Base-by-base conservation (phyloP, 2,888 invertebrate genomes). In the Agriopis marginaria region DNA sequence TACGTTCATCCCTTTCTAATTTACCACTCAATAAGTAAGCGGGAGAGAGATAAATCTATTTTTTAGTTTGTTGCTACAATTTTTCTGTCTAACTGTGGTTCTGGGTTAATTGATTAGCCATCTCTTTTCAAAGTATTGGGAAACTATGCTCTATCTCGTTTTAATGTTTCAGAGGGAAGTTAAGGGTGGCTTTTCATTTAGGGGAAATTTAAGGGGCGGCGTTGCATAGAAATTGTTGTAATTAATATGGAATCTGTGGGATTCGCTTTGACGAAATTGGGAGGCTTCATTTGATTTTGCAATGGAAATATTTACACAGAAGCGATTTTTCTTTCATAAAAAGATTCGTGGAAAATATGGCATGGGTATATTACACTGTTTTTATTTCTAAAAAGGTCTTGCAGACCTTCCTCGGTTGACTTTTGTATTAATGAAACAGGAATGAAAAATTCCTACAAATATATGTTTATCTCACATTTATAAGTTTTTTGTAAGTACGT, bases 201-300 rank as follows among this genome's bases (percentile, higher is more conserved):
- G 64, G 71, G 76, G 74, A 78, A 79, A 82, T 75, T 75, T 49
- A 50, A 75, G 72, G 69, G 74, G 68, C 64, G 71, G 67, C 51
- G 51, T 73, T 72, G 79, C 49, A 68, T 75, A 68, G 75, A 80
- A 85, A 86, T 87, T 77, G 83, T 86, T 87, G 85, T 88, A 90
- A 89, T 89, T 89, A 89, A 88, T 86, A 86, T 75, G 77, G 83
- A 58, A 84, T 85, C 78, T 63, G 69, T 79, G 74, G 84, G 83
- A 71, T 83, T 83, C 81, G 53, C 63, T 70, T 79, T 77, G 64
- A 61, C 44, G 50, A 62, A 66, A 72, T 59, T 63, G 66, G 42
- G 9, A 58, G 75, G 77, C 60, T 75, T 77, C 69, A 67, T 68
- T 71, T 63, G 62, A 72, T 75, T 78, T 79, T 75, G 74, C 58